Base-by-base conservation (phyloP, 2,888 invertebrate genomes). In the Melangyna quadrimaculata region DNA sequence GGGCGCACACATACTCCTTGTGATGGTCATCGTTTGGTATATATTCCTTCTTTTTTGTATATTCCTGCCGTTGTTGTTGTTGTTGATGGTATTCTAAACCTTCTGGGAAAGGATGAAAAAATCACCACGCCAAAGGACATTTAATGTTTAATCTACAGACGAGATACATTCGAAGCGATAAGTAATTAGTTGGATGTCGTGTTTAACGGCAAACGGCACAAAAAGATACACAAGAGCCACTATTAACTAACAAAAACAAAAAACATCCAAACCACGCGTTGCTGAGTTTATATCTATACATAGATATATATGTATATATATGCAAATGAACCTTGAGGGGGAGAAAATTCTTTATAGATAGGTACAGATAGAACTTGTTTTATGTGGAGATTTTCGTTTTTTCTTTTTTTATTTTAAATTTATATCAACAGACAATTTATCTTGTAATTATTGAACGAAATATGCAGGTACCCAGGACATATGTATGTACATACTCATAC, bases 81-180 rank as follows among this genome's bases (percentile, higher is more conserved):
- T 51, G 14, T 17, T 29, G 7, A 17, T 40, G 12, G 14, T 43
- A 65, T 45, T 51, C 48, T 35, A 35, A 67, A 67, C 32, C 51
- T n/a, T 70, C 65, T 63, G 57, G 22, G 63, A 80, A 72, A 37
- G 40, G 32, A 51, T 8, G 37, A 35, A 55, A 71, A 45, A 61
- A 67, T 57, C 77, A 51, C 77, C 61, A 71, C 69, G 65, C 63
- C 63, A 77, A 86, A 81, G 86, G 86, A 84, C 75, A 79, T 84
- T 84, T 80, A 75, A 75, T 75, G 84, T 84, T 80, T 71, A 75
- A 80, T 84, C 84, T 75, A 61, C 59, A 75, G 84, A 86, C 81
- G 81, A 80, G 87, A 83, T 87, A 80, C 87, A 83, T 87, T 75
- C 87, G 57, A 78, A 65, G 83, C 87, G 87, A 87, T 87, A 87